Evolutionary conservation across 2,113 vertebrate genomes (phyloP).

Genomic region (Aramus guarauna): DNA sequence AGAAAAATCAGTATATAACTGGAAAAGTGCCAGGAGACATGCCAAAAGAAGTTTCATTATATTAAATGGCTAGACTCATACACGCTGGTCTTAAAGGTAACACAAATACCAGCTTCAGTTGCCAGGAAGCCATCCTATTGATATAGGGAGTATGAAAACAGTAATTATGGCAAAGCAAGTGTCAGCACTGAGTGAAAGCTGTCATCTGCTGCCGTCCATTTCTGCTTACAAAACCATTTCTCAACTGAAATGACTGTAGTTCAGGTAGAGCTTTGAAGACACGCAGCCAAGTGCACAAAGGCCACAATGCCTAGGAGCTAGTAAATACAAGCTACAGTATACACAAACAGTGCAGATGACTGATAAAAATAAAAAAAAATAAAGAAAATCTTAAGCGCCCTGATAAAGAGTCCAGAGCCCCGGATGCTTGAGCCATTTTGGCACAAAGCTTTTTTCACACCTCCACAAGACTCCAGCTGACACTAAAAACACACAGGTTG

Average conservation of each 20-base stretch:
- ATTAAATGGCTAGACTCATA: background rate
- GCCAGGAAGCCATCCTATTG: conserved; percentile 59
- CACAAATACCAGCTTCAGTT: conserved; percentile 24
- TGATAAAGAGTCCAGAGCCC: background rate
- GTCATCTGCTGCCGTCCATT: conserved; percentile 26
- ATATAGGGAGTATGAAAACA: conserved; percentile 67
- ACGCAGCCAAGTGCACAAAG: background rate
- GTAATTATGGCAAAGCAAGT: conserved; percentile 70
- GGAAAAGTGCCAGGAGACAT: conserved; percentile 13
- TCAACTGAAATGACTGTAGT: background rate
- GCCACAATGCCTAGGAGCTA: background rate
- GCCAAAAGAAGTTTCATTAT: background rate
- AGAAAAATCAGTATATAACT: background rate
- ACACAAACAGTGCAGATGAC: background rate
- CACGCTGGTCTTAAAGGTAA: background rate
- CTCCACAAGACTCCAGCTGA: conserved; percentile 17
- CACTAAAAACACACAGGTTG: background rate
- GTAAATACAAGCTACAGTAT: background rate
- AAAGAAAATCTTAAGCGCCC: background rate
- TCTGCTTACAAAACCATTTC: conserved; percentile 27
- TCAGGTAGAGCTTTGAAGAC: conserved; percentile 1
- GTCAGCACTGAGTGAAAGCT: conserved; percentile 6
- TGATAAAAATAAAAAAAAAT: background rate
- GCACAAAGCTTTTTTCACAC: conserved; percentile 17
- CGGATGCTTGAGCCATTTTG: background rate